Percentiles rank a stretch among this genome's conserved stretches.
These are phyloP conservation scores for Dolichallabes microphthalmus DNA, from an alignment of 2,113 vertebrate genomes.

Conservation along the genomic window DNA sequence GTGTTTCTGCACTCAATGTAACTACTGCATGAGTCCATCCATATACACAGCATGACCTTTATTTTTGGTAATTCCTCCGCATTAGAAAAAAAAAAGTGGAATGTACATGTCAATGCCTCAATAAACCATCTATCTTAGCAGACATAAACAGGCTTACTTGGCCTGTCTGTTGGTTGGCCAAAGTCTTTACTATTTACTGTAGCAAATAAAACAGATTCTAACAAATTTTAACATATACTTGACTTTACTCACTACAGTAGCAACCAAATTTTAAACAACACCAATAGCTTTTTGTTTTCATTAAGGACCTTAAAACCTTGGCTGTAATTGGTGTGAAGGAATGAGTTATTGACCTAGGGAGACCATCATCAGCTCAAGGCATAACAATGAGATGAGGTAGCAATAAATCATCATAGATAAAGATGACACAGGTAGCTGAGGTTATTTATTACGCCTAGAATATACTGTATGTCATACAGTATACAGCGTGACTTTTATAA, in stretches of 20 bases:
- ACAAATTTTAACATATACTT: slow-evolving; percentile 18
- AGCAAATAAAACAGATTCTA: slow-evolving; percentile 35
- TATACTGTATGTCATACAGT: slow-evolving; percentile 50
- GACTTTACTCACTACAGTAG: slow-evolving; percentile 6
- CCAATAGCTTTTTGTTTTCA: slow-evolving; percentile 24
- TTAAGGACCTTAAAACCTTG: slow-evolving; percentile 38
- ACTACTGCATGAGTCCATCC: neutral
- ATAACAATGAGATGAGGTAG: slow-evolving; percentile 43
- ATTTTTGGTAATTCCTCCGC: neutral
- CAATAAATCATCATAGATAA: slow-evolving; percentile 56
- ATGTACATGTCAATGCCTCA: neutral
- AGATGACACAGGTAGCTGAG: slow-evolving; percentile 37
- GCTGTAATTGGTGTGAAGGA: slow-evolving; percentile 21
- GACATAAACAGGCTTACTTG: neutral
- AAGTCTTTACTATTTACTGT: slow-evolving; percentile 29
- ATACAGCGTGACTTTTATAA: slow-evolving; percentile 61
- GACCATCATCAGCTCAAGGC: slow-evolving; percentile 45
- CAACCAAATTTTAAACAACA: slow-evolving; percentile 4
- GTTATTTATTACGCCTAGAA: slow-evolving; percentile 33
- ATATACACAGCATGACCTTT: neutral
- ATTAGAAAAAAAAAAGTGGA: neutral
- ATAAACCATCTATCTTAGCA: slow-evolving; percentile 17
- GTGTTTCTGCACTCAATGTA: neutral
- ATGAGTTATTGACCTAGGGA: slow-evolving; percentile 33
- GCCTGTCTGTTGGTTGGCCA: slow-evolving; percentile 20